phyloP scores from a whole-genome alignment of 2,797 vertebrate species.

The Gila robusta region DNA sequence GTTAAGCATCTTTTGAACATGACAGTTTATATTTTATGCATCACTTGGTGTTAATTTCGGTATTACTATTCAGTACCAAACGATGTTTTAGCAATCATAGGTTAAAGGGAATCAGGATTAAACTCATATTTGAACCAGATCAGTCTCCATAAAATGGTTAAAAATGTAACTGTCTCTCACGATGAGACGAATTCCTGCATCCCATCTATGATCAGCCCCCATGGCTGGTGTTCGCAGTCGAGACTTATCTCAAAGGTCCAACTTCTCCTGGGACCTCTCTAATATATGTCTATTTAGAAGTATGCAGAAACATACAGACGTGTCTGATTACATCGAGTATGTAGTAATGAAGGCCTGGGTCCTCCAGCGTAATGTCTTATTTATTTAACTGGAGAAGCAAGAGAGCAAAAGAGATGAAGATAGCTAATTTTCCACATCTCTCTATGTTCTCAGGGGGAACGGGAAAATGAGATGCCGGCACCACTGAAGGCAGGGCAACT shows the following conservation, averaged over 20 bases:
- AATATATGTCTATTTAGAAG: conserved; percentile 74
- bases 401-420: conserved; percentile 79
- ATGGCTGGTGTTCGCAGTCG: conserved; percentile 65
- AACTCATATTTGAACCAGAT: not conserved
- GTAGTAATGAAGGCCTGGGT: conserved; percentile 80
- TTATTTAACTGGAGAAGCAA: conserved; percentile 82
- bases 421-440: conserved; percentile 70
- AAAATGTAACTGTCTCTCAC: conserved; percentile 31
- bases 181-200: conserved; percentile 56
- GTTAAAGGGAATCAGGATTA: not conserved
- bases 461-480: conserved; percentile 80
- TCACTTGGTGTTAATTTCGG: not conserved
- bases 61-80: not conserved
- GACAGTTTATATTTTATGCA: not conserved
- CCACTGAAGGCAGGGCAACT: conserved; percentile 74
- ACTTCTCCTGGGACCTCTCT: conserved; percentile 72
- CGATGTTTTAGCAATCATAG: not conserved
- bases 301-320: conserved; percentile 76
- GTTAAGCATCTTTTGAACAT: not conserved
- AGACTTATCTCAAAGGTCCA: conserved; percentile 63
- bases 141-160: not conserved
- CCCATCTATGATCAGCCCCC: conserved; percentile 63
- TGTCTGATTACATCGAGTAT: conserved; percentile 79
- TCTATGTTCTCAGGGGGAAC: conserved; percentile 70
- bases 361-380: conserved; percentile 84